These are phyloP conservation scores for Copidosoma floridanum DNA, from an alignment of 1,140 invertebrate species.

Conservation along the genomic window DNA sequence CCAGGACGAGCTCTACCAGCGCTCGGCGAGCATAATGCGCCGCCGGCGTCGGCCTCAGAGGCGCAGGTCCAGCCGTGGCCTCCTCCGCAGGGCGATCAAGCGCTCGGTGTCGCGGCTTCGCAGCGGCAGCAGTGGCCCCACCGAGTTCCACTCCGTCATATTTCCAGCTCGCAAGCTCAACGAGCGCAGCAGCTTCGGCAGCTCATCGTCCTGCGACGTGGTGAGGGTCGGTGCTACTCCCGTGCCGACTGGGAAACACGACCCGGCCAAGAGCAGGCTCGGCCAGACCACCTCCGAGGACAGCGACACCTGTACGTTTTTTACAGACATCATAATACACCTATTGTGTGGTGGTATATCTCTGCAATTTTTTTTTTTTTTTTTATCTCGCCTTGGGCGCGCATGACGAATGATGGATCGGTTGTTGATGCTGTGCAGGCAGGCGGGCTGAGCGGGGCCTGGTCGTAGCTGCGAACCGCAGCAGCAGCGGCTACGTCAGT, in stretches of 20 bases:
- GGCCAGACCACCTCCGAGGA: conserved; percentile 64
- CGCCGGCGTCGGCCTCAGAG: conserved; percentile 59
- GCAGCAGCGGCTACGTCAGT: conserved; percentile 69
- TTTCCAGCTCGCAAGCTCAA: conserved; percentile 53
- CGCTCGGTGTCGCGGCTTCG: conserved; percentile 55
- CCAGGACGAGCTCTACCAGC: conserved; percentile 85
- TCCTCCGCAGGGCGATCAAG: conserved; percentile 51
- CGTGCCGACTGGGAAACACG: conserved; percentile 27
- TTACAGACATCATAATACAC: no score
- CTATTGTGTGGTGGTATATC: no score
- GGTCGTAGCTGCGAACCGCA: conserved; percentile 46
- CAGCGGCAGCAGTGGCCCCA: conserved; percentile 48
- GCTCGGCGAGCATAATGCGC: conserved; percentile 85
- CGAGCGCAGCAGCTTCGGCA: conserved; percentile 46
- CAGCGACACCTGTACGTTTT: conserved; percentile 58
- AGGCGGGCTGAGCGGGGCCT: conserved; percentile 39
- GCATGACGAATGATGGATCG: no score
- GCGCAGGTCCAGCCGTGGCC: conserved; percentile 41
- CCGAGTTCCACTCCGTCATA: conserved; percentile 58
- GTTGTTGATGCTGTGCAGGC: conserved; percentile 32
- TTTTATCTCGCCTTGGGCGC: no score
- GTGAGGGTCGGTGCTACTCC: conserved; percentile 43
- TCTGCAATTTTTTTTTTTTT: no score
- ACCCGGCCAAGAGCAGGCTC: conserved; percentile 34
- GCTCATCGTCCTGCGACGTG: conserved; percentile 49